Conservation (phyloP, 2,888 invertebrate genomes). For the Acutogordius australiensis region DNA sequence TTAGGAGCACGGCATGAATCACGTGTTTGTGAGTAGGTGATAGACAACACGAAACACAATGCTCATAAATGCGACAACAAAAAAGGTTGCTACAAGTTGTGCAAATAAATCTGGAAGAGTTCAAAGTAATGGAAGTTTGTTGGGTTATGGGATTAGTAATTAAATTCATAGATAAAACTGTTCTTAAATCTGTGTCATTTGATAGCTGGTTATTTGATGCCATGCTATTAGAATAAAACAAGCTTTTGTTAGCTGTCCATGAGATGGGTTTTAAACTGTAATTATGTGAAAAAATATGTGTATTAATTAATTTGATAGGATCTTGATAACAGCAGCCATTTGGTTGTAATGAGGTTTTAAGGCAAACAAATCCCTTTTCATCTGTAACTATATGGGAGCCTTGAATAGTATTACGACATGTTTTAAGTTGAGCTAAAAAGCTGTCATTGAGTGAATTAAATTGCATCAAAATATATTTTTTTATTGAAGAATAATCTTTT, state of each 20-base stretch:
- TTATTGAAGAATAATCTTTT: too few species aligned
- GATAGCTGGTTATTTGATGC: neutral
- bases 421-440: too few species aligned
- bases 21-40: neutral
- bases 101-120: neutral
- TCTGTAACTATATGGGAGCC: neutral
- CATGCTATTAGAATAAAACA: neutral
- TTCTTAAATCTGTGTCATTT: neutral
- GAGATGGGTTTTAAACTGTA: too few species aligned
- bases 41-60: conserved; percentile 4
- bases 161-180: neutral
- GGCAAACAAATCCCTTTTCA: neutral
- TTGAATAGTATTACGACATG: conserved; percentile 1
- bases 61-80: neutral
- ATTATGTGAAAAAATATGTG: too few species aligned
- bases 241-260: too few species aligned
- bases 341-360: neutral
- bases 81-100: neutral
- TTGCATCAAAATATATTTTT: too few species aligned
- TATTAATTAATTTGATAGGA: neutral
- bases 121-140: too few species aligned
- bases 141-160: neutral
- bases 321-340: neutral
- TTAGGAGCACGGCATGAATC: neutral
- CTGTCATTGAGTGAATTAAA: too few species aligned